These are phyloP conservation scores for Drosophila lini DNA, from an alignment of 1,140 invertebrate species.

Conservation along the genomic window DNA sequence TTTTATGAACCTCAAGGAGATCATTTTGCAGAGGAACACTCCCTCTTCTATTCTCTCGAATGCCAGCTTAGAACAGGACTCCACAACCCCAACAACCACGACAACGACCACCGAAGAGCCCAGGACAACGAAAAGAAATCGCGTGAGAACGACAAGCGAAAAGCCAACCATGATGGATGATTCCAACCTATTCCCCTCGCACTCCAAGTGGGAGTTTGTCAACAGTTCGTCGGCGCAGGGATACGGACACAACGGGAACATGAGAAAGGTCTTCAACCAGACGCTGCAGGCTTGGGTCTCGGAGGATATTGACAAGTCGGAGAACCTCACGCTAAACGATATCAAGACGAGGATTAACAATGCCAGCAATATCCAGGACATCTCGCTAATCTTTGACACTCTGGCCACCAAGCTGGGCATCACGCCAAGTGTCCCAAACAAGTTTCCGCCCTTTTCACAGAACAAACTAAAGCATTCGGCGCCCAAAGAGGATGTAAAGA, in stretches of 20 bases:
- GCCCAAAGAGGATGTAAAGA: constrained; percentile 56
- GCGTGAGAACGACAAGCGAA: constrained; percentile 56
- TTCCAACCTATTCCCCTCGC: constrained; percentile 78
- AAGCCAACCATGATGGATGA: constrained; percentile 76
- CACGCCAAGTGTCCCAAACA: constrained; percentile 68
- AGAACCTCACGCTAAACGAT: constrained; percentile 71
- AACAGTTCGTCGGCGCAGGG: constrained; percentile 69
- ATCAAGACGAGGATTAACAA: constrained; percentile 82
- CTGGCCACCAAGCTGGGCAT: constrained; percentile 83
- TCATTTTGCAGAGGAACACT: constrained; percentile 72
- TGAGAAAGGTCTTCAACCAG: constrained; percentile 81
- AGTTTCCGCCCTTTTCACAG: constrained; percentile 79
- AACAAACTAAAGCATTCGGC: constrained; percentile 73
- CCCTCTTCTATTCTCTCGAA: constrained; percentile 30
- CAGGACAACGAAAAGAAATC: constrained; percentile 48
- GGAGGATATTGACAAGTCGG: constrained; percentile 76
- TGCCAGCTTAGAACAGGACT: constrained; percentile 6
- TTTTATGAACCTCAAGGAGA: constrained; percentile 80
- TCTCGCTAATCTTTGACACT: constrained; percentile 83
- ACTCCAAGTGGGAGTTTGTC: constrained; percentile 82
- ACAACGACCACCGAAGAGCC: constrained; percentile 33
- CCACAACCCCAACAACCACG: constrained; percentile 20
- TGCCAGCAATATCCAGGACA: constrained; percentile 82
- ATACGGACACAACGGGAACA: constrained; percentile 63
- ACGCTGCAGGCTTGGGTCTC: constrained; percentile 83